Percentiles rank a stretch among this genome's conserved stretches.
Evolutionary conservation across 2,113 vertebrate genomes (phyloP).

Genomic region (Bos indicus): DNA sequence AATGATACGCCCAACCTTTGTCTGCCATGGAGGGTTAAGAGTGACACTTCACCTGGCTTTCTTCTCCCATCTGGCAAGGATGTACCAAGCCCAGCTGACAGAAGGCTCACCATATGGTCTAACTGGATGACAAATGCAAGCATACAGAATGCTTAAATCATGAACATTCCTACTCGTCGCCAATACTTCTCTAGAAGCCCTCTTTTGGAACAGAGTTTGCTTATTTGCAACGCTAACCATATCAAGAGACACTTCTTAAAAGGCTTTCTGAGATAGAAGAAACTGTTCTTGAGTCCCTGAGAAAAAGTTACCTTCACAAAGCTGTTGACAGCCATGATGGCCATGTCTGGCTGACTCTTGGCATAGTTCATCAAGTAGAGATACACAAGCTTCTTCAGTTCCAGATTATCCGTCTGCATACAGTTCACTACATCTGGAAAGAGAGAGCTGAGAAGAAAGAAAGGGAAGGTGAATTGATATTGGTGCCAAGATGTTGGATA

Average conservation of each 20-base stretch:
- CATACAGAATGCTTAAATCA: not conserved
- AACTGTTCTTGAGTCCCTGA: not conserved
- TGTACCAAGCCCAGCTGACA: not conserved
- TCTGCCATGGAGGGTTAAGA: not conserved
- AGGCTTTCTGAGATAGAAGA: not conserved
- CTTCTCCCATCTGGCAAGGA: slow-evolving; percentile 5
- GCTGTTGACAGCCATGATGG: slow-evolving; percentile 99
- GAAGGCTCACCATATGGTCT: slow-evolving; percentile 19
- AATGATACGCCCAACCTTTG: not conserved
- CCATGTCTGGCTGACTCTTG: slow-evolving; percentile 99
- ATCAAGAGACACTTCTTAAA: not conserved
- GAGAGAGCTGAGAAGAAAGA: slow-evolving; percentile 84
- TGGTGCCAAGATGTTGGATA: not conserved
- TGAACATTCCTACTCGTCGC: not conserved
- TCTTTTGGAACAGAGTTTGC: not conserved
- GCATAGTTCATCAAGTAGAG: slow-evolving; percentile 99
- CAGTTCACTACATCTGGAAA: slow-evolving; percentile 99
- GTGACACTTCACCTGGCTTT: not conserved
- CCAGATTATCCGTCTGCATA: slow-evolving; percentile 99
- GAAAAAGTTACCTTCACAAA: slow-evolving; percentile 92
- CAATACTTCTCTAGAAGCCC: not conserved
- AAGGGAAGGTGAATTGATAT: not conserved
- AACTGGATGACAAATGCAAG: not conserved
- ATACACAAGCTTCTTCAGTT: slow-evolving; percentile 98
- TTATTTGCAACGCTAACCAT: not conserved